Conservation (phyloP, 2,888 invertebrate species). For the Ormyrus labotus region DNA sequence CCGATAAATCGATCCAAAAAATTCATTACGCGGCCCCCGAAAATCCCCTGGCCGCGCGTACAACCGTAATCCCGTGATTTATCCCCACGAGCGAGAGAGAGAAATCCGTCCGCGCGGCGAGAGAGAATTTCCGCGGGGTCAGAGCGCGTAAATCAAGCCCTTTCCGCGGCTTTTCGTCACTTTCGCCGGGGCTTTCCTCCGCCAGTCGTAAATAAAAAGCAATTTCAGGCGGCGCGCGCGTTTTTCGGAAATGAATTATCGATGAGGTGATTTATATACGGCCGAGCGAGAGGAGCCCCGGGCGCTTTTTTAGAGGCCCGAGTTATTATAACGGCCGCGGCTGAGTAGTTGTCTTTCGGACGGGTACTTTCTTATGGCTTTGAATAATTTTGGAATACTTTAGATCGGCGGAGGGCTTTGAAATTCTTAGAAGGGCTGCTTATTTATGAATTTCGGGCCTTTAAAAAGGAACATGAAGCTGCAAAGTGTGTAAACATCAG, state of each 20-base stretch:
- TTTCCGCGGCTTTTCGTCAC: background rate
- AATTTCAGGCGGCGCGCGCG: conserved; percentile 38
- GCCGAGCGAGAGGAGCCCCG: too few relatives aligned
- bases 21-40: conserved; percentile 36
- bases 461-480: too few relatives aligned
- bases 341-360: conserved; percentile 25
- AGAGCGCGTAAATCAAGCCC: conserved; percentile 48
- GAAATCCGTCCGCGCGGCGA: background rate
- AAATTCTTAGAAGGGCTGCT: too few relatives aligned
- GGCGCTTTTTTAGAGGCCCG: background rate
- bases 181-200: background rate
- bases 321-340: conserved; percentile 33
- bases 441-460: too few relatives aligned
- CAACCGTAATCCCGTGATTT: conserved; percentile 40
- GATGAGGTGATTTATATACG: conserved; percentile 49
- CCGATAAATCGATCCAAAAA: conserved; percentile 41
- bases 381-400: background rate
- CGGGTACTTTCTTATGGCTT: background rate
- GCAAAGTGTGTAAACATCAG: too few relatives aligned
- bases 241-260: conserved; percentile 53
- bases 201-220: conserved; percentile 53
- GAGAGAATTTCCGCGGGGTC: conserved; percentile 8
- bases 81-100: conserved; percentile 7
- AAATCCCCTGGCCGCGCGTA: conserved; percentile 1
- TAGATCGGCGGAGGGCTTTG: too few relatives aligned